Base-by-base conservation (phyloP, 2,113 vertebrate genomes). In the Glaucidium brasilianum region DNA sequence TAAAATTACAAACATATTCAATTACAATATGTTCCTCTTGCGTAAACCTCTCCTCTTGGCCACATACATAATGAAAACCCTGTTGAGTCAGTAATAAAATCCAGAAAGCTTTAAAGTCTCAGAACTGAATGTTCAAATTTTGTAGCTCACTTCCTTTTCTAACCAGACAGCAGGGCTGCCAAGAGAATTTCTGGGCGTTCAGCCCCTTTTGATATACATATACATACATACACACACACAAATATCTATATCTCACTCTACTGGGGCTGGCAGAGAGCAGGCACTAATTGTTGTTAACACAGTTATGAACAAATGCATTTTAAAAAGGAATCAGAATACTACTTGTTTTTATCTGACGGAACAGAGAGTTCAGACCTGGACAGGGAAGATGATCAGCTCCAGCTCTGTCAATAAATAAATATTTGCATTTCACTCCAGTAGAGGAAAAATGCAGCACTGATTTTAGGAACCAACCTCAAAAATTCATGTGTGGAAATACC, bases 101-200 rank as follows among this genome's bases (percentile, higher is more conserved):
- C 97, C 96, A 97, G 97, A 98, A 93, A 96, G 93, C 95, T 97
- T 98, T 97, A 95, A 98, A 75, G 95, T 96, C 96, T 98, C 95
- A 98, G 98, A 98, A 98, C 98, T 98, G 97, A 98, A 98, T 98
- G 98, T 98, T 98, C 98, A 98, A 98, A 96, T 97, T 97, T 95
- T 96, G 97, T 97, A 98, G 98, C 97, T 98, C 96, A 97, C 98
- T 98, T 98, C 98, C 98, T 98, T 95, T 98, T 97, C 98, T 98
- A 98, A 98, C 98, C 98, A 98, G 98, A 98, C 97, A 95, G 97
- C 79, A 88, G 94, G 94, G 89, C 97, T 98, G 98, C 98, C 98
- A 98, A 97, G 94, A 97, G 94, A 97, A 94, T 97, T 97, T 97
- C 97, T 98, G 97, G 97, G 98, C 97, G 17, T 90, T 95, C 95